Base-by-base conservation (phyloP, 2,797 vertebrate species). In the Lepus oiostolus region DNA sequence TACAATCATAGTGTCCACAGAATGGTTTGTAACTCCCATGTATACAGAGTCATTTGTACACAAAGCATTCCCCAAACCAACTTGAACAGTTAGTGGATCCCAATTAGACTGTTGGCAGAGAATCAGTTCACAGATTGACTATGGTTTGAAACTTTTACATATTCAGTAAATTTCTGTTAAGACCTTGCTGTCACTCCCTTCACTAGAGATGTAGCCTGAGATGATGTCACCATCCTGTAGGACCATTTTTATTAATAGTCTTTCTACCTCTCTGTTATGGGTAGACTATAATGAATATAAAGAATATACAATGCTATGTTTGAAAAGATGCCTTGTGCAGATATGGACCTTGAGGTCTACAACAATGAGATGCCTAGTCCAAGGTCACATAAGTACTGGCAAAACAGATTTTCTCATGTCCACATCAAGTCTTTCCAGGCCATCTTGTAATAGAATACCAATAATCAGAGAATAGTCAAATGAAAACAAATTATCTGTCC, bases 41-140 rank as follows among this genome's bases (percentile, higher is more conserved):
- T 50, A 79, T 32, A 47, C 30, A 65, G 63, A 77, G 88, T 30
- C 52, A 79, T 42, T 90, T 32, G 93, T 85, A 42, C n/a, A 67
- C 60, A 68, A 4, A 26, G 58, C 82, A 93, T 79, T 85, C 7
- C 28, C 70, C 67, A 85, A 92, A 87, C 5, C n/a, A 93, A 70
- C 19, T 30, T 81, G 58, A 63, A 9, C 32, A 92, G 14, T 68
- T 79, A 65, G 16, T 63, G 52, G 35, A 72, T n/a, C 62, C 32
- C 83, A 62, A 80, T 30, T n/a, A 81, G 11, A 12, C 2, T 86
- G 42, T 75, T 84, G 58, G 84, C 2, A 75, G 71, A 81, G 90
- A 92, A 71, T 9, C 50, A 87, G 24, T 74, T 85, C 19, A 58
- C 50, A 92, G 76, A 16, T 47, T 11, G 60, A 74, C 35, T 54